phyloP scores from a whole-genome alignment of 92 coral and sea anemone genomes.

The Siderastrea siderea region DNA sequence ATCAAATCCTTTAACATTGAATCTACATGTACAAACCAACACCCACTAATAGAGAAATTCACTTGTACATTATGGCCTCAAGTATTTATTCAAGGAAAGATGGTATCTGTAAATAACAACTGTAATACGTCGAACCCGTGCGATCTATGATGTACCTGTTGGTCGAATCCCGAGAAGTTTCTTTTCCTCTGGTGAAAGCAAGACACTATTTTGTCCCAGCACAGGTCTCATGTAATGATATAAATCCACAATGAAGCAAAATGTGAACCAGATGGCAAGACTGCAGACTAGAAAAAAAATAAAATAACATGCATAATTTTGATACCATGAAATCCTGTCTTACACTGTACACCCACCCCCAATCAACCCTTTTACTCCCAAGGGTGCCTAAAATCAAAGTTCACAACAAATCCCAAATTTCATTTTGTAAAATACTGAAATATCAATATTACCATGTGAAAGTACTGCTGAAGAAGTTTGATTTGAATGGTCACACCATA shows the following conservation, averaged over 20 bases:
- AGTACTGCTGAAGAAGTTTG: too few species aligned
- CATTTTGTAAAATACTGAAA: too few species aligned
- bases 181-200: constrained; percentile 85
- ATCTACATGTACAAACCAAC: too few species aligned
- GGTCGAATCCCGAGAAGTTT: constrained; percentile 87
- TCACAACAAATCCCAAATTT: neutral
- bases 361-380: neutral
- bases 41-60: too few species aligned
- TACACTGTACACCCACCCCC: neutral
- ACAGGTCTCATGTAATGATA: constrained; percentile 83
- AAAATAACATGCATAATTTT: neutral
- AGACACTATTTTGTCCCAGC: constrained; percentile 80
- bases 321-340: neutral
- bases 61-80: too few species aligned
- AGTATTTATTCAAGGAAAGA: too few species aligned
- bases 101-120: too few species aligned
- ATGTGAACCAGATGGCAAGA: constrained; percentile 91
- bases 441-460: too few species aligned
- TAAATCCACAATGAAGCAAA: constrained; percentile 85
- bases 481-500: too few species aligned
- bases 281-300: constrained; percentile 72
- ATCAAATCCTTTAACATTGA: too few species aligned
- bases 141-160: constrained; percentile 66
- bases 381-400: neutral
- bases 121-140: too few species aligned